These are phyloP conservation scores for Anniella stebbinsi DNA, from an alignment of 2,797 vertebrate species.

Conservation along the genomic window DNA sequence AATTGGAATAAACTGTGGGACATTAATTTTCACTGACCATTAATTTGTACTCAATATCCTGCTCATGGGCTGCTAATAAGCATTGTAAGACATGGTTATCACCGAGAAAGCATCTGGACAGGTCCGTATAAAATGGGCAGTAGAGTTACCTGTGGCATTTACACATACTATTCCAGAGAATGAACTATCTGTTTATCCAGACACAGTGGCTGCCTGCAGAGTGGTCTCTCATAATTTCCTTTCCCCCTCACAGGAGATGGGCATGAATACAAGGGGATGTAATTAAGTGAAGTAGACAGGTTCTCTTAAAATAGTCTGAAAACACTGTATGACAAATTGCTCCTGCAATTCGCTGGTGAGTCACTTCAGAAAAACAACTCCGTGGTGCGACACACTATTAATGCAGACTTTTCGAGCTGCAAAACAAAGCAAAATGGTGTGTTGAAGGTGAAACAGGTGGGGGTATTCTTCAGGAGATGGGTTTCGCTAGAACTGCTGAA, in stretches of 20 bases:
- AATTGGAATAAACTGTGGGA: neutral
- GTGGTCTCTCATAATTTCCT: neutral
- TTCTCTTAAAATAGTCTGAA: constrained; percentile 28
- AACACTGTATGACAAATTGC: neutral
- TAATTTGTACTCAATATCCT: constrained; percentile 22
- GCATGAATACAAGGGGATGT: neutral
- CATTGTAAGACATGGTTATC: neutral
- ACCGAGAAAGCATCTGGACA: neutral
- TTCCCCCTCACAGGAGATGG: constrained; percentile 14
- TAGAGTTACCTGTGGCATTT: neutral
- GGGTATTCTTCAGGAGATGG: neutral
- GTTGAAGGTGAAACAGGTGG: constrained; percentile 7
- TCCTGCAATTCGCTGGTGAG: neutral
- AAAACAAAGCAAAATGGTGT: neutral
- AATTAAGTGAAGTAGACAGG: constrained; percentile 14
- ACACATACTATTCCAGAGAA: neutral
- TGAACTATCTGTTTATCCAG: neutral
- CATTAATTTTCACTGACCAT: neutral
- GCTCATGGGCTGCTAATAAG: neutral
- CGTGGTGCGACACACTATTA: neutral
- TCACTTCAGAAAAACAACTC: neutral
- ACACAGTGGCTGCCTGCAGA: neutral
- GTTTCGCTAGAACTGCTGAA: neutral
- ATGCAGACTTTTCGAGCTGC: neutral
- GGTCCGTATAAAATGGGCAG: neutral